A percentile compares a stretch with the other conserved stretches of the same genome.
phyloP scores from a whole-genome alignment of 1,140 invertebrate genomes.

The Brachionus rotundiformis region DNA sequence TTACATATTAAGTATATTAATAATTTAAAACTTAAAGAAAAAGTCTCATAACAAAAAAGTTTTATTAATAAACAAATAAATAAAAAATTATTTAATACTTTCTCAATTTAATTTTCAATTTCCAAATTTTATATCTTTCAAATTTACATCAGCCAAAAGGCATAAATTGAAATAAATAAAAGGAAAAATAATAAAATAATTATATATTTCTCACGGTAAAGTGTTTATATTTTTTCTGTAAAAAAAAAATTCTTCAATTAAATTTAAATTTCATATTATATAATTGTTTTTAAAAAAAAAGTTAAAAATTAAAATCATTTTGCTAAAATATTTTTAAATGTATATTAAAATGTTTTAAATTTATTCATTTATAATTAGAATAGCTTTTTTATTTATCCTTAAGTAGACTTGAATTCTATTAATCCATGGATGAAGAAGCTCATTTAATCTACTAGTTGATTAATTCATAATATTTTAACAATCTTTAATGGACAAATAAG shows the following conservation, averaged over 20 bases:
- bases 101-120: not conserved
- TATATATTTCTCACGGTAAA: not conserved
- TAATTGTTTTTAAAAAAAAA: slow-evolving; percentile 6
- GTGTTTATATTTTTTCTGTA: not conserved
- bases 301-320: not conserved
- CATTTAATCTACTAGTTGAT: not conserved
- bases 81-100: not conserved
- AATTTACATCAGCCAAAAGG: not conserved
- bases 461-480: not conserved
- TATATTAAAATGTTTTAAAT: not conserved
- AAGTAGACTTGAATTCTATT: not conserved
- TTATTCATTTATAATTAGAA: not conserved
- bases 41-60: not conserved
- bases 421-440: not conserved
- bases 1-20: too few relatives aligned
- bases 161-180: not conserved
- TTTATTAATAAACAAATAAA: not conserved
- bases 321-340: slow-evolving; percentile 6
- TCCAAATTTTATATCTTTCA: not conserved
- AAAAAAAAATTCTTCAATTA: not conserved
- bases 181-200: not conserved
- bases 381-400: not conserved
- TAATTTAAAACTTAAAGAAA: too few relatives aligned
- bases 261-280: slow-evolving; percentile 13
- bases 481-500: not conserved